phyloP scores from a whole-genome alignment of 2,113 vertebrate genomes.

The Rhinoderma darwinii region DNA sequence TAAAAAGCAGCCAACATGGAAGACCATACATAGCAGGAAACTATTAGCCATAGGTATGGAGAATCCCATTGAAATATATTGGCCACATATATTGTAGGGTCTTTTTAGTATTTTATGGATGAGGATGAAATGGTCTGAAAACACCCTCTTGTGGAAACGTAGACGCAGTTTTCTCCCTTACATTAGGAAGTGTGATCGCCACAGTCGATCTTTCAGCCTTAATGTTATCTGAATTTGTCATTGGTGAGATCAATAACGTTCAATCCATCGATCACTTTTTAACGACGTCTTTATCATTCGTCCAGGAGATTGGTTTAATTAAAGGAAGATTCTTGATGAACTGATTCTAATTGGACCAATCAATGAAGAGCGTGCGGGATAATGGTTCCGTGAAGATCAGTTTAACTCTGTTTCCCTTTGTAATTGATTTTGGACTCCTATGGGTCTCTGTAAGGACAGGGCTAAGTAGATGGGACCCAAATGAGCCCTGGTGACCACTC shows the following conservation, averaged over 20 bases:
- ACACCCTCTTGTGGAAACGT: neutral
- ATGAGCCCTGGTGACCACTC: neutral
- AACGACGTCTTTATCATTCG: neutral
- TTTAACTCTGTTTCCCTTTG: neutral
- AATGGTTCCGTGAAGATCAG: neutral
- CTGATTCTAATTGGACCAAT: neutral
- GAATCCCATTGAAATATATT: neutral
- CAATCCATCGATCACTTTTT: neutral
- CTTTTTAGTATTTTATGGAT: too few species aligned
- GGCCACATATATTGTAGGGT: too few species aligned
- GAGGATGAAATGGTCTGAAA: too few species aligned
- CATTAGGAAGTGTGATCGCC: neutral
- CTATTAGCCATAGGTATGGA: neutral
- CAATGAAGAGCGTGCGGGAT: neutral
- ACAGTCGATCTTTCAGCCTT: neutral
- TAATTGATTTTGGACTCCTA: neutral
- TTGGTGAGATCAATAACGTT: neutral
- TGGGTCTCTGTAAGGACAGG: neutral
- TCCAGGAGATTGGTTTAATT: slow-evolving; percentile 13
- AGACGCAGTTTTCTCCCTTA: too few species aligned
- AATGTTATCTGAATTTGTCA: neutral
- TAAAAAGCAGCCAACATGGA: too few species aligned
- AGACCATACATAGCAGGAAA: neutral
- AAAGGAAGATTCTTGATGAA: neutral
- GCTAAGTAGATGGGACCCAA: neutral